Evolutionary conservation across 2,113 vertebrate genomes (phyloP).

Genomic region (Neopipo cinnamomea): DNA sequence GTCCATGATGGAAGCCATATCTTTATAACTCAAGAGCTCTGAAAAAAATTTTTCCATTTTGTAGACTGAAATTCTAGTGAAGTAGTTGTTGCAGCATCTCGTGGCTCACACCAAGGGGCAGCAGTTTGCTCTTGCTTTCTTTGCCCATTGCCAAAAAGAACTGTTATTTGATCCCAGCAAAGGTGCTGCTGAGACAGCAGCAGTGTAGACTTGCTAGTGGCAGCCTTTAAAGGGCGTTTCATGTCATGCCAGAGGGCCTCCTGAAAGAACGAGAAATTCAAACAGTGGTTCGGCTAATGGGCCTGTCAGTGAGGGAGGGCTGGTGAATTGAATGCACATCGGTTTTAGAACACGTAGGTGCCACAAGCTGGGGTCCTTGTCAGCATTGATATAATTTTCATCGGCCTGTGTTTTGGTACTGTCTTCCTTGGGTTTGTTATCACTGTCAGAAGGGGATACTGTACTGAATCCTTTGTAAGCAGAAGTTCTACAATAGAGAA

Average conservation of each 20-base stretch:
- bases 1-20: neutral
- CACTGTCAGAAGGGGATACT: neutral
- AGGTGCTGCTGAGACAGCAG: neutral
- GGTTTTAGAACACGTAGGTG: neutral
- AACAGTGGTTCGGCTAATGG: accelerated
- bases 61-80: neutral
- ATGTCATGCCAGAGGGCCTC: neutral
- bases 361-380: neutral
- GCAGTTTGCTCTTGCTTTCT: neutral
- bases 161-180: neutral
- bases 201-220: neutral
- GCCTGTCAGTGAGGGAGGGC: neutral
- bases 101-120: neutral
- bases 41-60: neutral
- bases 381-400: neutral
- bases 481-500: neutral
- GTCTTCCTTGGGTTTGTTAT: neutral
- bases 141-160: neutral
- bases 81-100: neutral
- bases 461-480: neutral
- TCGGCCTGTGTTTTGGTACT: neutral
- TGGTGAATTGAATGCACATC: neutral
- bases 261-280: neutral
- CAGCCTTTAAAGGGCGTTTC: neutral
- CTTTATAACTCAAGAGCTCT: neutral